Percentiles rank a stretch among this genome's conserved stretches.
phyloP scores from a whole-genome alignment of 2,113 vertebrate genomes.

The Dasyurus viverrinus region DNA sequence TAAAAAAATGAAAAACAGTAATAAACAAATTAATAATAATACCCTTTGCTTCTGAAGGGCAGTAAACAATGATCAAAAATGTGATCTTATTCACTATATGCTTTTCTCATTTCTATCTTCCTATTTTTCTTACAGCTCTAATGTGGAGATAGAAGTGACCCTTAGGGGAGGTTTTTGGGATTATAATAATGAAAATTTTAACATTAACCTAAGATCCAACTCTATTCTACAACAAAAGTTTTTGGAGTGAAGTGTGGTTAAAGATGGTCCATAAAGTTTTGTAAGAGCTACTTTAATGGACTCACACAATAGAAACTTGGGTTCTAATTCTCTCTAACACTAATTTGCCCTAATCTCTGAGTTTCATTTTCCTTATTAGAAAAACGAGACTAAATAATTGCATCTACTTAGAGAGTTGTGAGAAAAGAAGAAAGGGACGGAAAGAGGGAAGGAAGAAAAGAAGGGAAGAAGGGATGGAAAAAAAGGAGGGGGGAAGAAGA shows the following conservation, averaged over 20 bases:
- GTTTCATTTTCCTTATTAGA: not conserved
- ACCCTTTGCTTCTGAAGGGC: not conserved
- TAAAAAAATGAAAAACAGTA: not conserved
- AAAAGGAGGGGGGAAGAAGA: too few relatives aligned
- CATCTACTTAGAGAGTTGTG: not conserved
- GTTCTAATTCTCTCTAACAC: not conserved
- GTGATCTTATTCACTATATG: not conserved
- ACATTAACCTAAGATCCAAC: not conserved
- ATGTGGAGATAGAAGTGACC: slow-evolving; percentile 28
- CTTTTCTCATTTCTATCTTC: slow-evolving; percentile 23
- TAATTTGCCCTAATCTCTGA: not conserved
- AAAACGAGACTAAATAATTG: not conserved
- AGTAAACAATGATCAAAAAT: slow-evolving; percentile 21
- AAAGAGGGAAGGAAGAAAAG: too few relatives aligned
- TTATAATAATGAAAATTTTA: not conserved
- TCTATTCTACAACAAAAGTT: not conserved
- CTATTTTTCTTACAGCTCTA: not conserved
- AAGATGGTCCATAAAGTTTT: not conserved
- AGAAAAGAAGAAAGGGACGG: not conserved
- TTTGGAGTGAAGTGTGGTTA: not conserved
- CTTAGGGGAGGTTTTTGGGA: not conserved
- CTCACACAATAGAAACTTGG: not conserved
- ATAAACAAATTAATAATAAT: not conserved
- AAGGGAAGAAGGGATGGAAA: too few relatives aligned
- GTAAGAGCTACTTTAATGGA: not conserved